These are phyloP conservation scores for Chiloscyllium plagiosum DNA, from an alignment of 2,113 vertebrate genomes.

Conservation along the genomic window DNA sequence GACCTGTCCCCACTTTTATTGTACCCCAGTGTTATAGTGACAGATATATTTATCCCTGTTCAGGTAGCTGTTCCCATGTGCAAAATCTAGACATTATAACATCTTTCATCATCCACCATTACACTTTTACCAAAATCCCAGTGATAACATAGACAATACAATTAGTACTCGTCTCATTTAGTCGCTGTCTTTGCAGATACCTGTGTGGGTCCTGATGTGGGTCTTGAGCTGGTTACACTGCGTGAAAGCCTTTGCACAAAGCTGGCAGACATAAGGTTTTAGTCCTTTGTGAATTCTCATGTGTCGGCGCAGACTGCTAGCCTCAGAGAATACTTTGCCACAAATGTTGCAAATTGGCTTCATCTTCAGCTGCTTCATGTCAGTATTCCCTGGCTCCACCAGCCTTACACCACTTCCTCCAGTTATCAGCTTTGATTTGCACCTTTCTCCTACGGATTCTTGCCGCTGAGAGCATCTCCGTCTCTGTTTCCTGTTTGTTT, in stretches of 20 bases:
- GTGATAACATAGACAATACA: neutral
- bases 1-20: neutral
- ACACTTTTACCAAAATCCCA: neutral
- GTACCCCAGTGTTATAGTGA: neutral
- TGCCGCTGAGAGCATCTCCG: constrained; percentile 51
- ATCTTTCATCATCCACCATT: neutral
- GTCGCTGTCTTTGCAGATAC: constrained; percentile 53
- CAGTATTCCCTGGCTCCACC: constrained; percentile 50
- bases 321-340: constrained; percentile 83
- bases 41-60: neutral
- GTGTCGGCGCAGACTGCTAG: constrained; percentile 85
- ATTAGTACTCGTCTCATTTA: neutral
- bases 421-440: constrained; percentile 55
- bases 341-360: constrained; percentile 80
- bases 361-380: constrained; percentile 63
- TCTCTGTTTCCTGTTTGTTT: constrained; percentile 53
- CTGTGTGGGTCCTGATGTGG: constrained; percentile 93
- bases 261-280: constrained; percentile 87
- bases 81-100: neutral
- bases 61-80: neutral
- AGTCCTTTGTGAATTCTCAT: constrained; percentile 95
- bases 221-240: constrained; percentile 96
- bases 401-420: constrained; percentile 54
- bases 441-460: constrained; percentile 56
- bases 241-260: constrained; percentile 89